Conservation (phyloP, 1,140 invertebrate species). For the Pachypeltis micranthus region DNA sequence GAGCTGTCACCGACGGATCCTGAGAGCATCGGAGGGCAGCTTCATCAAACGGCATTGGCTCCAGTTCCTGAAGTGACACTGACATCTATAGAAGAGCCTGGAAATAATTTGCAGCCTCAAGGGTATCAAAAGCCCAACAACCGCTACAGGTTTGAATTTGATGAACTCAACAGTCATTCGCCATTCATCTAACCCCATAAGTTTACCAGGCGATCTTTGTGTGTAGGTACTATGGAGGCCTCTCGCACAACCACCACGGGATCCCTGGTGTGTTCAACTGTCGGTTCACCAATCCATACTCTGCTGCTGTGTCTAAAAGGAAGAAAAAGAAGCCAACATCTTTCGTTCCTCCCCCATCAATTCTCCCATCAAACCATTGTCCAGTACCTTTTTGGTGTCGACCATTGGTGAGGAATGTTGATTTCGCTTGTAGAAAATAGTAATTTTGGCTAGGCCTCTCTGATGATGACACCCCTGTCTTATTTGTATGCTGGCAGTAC, state of each 20-base stretch:
- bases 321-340: slow-evolving; percentile 83
- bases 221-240: slow-evolving; percentile 20
- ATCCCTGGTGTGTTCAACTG: slow-evolving; percentile 83
- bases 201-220: background rate
- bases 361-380: slow-evolving; percentile 30
- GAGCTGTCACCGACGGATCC: background rate
- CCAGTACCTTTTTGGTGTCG: slow-evolving; percentile 67
- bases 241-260: slow-evolving; percentile 35
- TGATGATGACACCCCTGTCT: too few relatives aligned
- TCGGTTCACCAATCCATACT: slow-evolving; percentile 60
- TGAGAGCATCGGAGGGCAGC: background rate
- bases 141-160: background rate
- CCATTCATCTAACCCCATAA: too few relatives aligned
- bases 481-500: too few relatives aligned
- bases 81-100: background rate
- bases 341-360: slow-evolving; percentile 64
- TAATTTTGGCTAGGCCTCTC: too few relatives aligned
- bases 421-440: too few relatives aligned
- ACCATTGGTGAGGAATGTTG: slow-evolving; percentile 51
- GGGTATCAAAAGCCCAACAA: background rate
- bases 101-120: background rate
- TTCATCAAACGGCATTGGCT: background rate
- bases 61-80: background rate
- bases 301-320: slow-evolving; percentile 45
- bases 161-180: too few relatives aligned